Evolutionary conservation across 2,888 invertebrate species (phyloP).

Genomic region (Tineola bisselliella): DNA sequence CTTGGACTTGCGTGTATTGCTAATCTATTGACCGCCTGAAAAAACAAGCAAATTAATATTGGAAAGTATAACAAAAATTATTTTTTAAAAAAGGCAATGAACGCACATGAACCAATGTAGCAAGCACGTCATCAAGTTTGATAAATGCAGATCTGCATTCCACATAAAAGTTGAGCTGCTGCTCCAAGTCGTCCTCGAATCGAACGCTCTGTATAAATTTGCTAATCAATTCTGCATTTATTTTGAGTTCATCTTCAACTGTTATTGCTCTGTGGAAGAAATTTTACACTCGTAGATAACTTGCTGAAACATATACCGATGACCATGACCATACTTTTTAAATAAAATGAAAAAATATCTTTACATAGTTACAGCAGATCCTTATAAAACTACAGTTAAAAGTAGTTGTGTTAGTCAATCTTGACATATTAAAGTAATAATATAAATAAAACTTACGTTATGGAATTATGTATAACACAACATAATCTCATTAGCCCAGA

Average conservation of each 20-base stretch:
- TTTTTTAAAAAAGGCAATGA: background rate
- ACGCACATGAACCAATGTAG: constrained; percentile 84
- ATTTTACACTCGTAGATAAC: no score
- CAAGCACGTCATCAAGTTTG: constrained; percentile 88
- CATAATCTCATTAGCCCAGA: constrained; percentile 90
- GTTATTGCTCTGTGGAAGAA: constrained; percentile 77
- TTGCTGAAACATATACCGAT: no score
- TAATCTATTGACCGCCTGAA: constrained; percentile 81
- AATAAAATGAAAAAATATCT: no score
- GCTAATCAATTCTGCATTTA: constrained; percentile 85
- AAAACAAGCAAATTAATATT: no score
- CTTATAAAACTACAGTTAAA: no score
- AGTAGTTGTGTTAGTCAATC: no score
- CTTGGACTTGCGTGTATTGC: constrained; percentile 76
- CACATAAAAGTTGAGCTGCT: constrained; percentile 92
- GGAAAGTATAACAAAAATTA: no score
- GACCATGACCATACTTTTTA: no score
- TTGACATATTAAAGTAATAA: no score
- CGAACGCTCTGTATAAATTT: constrained; percentile 82
- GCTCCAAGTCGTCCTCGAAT: constrained; percentile 88
- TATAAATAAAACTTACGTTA: constrained; percentile 71
- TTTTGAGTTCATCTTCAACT: constrained; percentile 90
- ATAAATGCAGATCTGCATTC: constrained; percentile 91
- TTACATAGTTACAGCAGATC: no score
- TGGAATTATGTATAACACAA: constrained; percentile 90